phyloP scores from a whole-genome alignment of 2,797 vertebrate species.

The Podargus strigoides region DNA sequence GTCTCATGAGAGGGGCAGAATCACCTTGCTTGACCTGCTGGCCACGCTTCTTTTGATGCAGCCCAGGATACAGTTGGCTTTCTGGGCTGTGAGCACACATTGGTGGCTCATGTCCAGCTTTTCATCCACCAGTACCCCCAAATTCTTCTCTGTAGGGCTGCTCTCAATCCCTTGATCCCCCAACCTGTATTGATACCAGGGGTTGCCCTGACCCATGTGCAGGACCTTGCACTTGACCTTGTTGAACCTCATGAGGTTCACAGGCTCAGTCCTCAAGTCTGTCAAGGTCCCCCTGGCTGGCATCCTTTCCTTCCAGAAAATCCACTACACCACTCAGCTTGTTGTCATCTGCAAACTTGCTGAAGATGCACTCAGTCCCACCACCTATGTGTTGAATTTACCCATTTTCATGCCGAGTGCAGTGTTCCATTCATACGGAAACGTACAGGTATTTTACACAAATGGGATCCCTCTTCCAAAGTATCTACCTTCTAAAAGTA shows the following conservation, averaged over 20 bases:
- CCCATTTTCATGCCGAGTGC: background rate
- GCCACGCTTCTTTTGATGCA: background rate
- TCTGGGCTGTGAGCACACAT: background rate
- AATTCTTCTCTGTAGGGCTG: background rate
- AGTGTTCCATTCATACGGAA: background rate
- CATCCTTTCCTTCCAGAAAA: background rate
- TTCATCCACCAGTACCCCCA: background rate
- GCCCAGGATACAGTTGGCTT: background rate
- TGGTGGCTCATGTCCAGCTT: background rate
- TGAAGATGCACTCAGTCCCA: background rate
- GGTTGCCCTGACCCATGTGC: fast-evolving
- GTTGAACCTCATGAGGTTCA: background rate
- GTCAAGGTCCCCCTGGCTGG: background rate
- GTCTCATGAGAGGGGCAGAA: background rate
- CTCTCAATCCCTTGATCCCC: background rate
- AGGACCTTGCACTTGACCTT: background rate
- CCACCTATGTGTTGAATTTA: background rate
- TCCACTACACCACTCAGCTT: background rate
- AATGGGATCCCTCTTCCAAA: background rate
- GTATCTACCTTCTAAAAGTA: background rate
- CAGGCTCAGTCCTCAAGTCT: background rate
- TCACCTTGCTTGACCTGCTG: background rate
- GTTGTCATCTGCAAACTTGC: too few species aligned
- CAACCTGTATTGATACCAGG: background rate
- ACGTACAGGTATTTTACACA: background rate